Percentiles rank a stretch among this genome's conserved stretches.
Conservation (phyloP, 2,113 vertebrate species). For the Mastomys coucha region DNA sequence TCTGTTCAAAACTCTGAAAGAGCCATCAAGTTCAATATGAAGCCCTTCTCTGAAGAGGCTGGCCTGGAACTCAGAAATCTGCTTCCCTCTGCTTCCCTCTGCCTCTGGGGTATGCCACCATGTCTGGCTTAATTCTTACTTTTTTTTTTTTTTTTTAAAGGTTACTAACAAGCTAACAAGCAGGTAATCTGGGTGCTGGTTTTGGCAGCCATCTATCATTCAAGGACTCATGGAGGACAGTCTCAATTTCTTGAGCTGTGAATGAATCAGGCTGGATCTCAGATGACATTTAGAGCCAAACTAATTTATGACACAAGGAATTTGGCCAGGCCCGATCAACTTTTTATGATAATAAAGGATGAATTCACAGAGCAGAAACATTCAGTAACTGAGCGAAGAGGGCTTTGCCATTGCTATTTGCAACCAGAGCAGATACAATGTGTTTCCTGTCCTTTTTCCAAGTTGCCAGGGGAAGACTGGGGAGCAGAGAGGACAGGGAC, state of each 20-base stretch:
- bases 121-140: background rate
- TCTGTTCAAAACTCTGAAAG: slow-evolving; percentile 25
- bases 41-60: background rate
- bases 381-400: slow-evolving; percentile 25
- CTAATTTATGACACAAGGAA: slow-evolving; percentile 56
- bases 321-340: slow-evolving; percentile 45
- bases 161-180: background rate
- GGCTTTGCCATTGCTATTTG: slow-evolving; percentile 59
- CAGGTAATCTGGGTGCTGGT: slow-evolving; percentile 47
- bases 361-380: slow-evolving; percentile 69
- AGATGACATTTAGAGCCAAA: slow-evolving; percentile 54
- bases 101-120: background rate
- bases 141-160: background rate
- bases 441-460: slow-evolving; percentile 77
- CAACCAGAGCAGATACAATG: slow-evolving; percentile 71
- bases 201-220: slow-evolving; percentile 16
- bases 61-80: background rate
- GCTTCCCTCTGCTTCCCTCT: background rate
- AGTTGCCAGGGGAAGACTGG: slow-evolving; percentile 35
- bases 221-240: slow-evolving; percentile 44
- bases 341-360: slow-evolving; percentile 68
- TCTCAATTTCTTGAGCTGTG: slow-evolving; percentile 39
- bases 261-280: slow-evolving; percentile 48
- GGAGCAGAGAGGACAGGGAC: slow-evolving; percentile 21
- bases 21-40: background rate